Percentiles rank a stretch among this genome's conserved stretches.
phyloP scores from a whole-genome alignment of 2,113 vertebrate species.

The Misgurnus anguillicaudatus region DNA sequence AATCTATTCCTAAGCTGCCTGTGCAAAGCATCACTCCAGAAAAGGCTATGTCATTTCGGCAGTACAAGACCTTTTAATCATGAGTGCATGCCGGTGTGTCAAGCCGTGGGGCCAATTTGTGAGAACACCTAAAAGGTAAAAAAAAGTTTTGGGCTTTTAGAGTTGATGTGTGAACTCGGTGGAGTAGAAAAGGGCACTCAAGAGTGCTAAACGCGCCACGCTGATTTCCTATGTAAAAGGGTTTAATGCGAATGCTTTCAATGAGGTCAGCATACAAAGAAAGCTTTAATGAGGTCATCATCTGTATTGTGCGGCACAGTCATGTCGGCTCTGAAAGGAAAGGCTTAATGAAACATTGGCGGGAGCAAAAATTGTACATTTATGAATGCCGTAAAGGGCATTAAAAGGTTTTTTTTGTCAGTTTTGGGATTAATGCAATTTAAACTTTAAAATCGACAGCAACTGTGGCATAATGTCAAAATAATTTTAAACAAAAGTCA shows the following conservation, averaged over 20 bases:
- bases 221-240: constrained; percentile 18
- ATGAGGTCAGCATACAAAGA: constrained; percentile 1
- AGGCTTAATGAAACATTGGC: constrained; percentile 2
- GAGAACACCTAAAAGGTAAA: constrained; percentile 5
- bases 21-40: constrained; percentile 32
- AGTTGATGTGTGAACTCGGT: constrained; percentile 22
- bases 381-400: neutral
- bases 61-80: constrained; percentile 48
- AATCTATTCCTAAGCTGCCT: constrained; percentile 22
- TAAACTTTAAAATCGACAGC: neutral
- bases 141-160: constrained; percentile 37
- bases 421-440: neutral
- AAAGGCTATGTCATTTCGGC: constrained; percentile 43
- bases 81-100: constrained; percentile 15
- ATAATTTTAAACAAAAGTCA: neutral
- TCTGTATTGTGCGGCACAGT: constrained; percentile 3
- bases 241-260: constrained; percentile 25
- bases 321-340: constrained; percentile 1
- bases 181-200: constrained; percentile 25
- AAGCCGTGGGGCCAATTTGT: constrained; percentile 39
- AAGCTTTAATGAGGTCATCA: neutral
- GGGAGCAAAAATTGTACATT: neutral
- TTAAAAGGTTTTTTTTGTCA: neutral
- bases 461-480: no score
- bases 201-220: neutral